A percentile compares a stretch with the other conserved stretches of the same genome.
Evolutionary conservation across 2,797 vertebrate genomes (phyloP).

Genomic region (Erethizon dorsatum): DNA sequence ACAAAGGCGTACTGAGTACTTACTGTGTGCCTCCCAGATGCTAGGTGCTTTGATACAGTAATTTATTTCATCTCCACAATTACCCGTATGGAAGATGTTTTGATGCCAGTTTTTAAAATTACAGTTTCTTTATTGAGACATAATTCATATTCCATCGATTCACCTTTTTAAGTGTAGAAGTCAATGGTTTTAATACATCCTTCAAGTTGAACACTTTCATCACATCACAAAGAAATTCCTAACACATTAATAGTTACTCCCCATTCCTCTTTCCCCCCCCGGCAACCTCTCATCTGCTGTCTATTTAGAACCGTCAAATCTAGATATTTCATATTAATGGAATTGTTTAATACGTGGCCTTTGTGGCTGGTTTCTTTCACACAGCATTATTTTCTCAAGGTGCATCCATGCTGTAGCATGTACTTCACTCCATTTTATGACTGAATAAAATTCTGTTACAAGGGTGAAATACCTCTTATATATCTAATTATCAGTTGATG

Average conservation of each 20-base stretch:
- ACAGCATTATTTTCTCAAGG: not conserved
- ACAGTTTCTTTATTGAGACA: slow-evolving; percentile 40
- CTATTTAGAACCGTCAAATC: not conserved
- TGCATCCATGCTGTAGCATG: not conserved
- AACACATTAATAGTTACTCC: not conserved
- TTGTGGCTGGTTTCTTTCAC: not conserved
- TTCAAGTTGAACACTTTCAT: not conserved
- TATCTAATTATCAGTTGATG: not conserved
- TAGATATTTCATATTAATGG: not conserved
- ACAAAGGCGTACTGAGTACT: not conserved
- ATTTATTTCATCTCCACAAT: not conserved
- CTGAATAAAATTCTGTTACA: not conserved
- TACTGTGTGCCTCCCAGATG: not conserved
- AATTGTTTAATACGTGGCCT: not conserved
- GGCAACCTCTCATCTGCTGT: not conserved
- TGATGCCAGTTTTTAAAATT: not conserved
- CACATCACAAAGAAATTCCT: not conserved
- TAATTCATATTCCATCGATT: not conserved
- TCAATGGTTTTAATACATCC: not conserved
- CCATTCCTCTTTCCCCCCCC: fast-evolving
- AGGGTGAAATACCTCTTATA: not conserved
- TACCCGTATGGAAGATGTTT: not conserved
- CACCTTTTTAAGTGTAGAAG: not conserved
- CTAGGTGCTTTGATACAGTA: not conserved
- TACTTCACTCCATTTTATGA: not conserved